Evolutionary conservation across 2,888 invertebrate species (phyloP), one percentile per base, ranked within the genome.

Genomic region (Andrena flavipes): DNA sequence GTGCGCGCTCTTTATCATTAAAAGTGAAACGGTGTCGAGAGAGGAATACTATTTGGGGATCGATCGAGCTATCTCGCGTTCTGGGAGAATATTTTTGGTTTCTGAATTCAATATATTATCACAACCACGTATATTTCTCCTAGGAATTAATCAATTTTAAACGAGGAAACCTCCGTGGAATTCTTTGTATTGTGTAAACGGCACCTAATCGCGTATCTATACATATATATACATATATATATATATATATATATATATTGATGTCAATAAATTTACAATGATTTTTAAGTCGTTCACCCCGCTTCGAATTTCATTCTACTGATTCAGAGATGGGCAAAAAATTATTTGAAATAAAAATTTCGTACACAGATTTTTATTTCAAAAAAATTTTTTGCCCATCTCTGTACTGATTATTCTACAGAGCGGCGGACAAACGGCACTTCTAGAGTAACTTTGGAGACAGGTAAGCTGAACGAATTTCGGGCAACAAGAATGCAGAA

Each of bases 261-360:
- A 63, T 72, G 54, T 75, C 68, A 56, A 64, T 76, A 72, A 76
- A 76, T 72, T 76, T 76, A 72, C 56, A 63, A 54, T 71, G 63
- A 72, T 72, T 33, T 51, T 63, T 33, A 63, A 72, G n/a, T 54
- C 33, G 62, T 72, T 63, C 26, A 54, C 23, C 63, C 33, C 30
- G 29, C 30, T 26, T 29, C 29, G n/a, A 51, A n/a, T 30, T 67
- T 54, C 10, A 67, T 51, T 67, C 33, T 35, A 62, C 33, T 33
- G 33, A 20, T 7, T 35, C n/a, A n/a, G n/a, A n/a, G n/a, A n/a
- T n/a, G n/a, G n/a, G n/a, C n/a, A n/a, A n/a, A n/a, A n/a, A n/a
- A n/a, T n/a, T n/a, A n/a, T n/a, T n/a, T n/a, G n/a, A n/a, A n/a
- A n/a, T n/a, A n/a, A n/a, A n/a, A n/a, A n/a, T n/a, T n/a, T n/a